phyloP scores from a whole-genome alignment of 2,113 vertebrate genomes.

The Actenoides hombroni region DNA sequence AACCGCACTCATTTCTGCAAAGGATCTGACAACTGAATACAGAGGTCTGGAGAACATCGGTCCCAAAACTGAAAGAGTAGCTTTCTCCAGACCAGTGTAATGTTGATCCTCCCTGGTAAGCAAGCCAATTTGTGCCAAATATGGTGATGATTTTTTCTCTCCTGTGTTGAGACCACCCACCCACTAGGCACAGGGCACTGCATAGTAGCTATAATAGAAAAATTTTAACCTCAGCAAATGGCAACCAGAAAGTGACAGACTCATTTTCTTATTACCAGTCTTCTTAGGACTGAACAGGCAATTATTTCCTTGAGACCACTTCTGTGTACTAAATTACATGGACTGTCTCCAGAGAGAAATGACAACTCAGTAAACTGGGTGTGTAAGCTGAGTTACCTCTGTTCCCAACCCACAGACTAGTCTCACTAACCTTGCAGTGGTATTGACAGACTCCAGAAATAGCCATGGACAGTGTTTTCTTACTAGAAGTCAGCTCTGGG shows the following conservation, averaged over 20 bases:
- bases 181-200: neutral
- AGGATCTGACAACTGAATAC: neutral
- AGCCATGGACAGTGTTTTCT: constrained; percentile 16
- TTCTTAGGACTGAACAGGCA: neutral
- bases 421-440: neutral
- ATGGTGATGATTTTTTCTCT: neutral
- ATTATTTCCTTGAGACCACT: neutral
- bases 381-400: constrained; percentile 9
- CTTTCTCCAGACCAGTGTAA: neutral
- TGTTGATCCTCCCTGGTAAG: neutral
- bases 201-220: neutral
- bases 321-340: neutral
- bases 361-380: neutral
- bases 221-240: constrained; percentile 4
- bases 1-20: neutral
- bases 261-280: neutral
- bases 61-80: neutral
- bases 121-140: neutral
- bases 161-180: neutral
- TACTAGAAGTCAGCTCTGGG: constrained; percentile 19
- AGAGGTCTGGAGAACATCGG: rapidly evolving
- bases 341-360: neutral
- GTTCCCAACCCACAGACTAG: neutral
- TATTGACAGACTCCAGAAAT: constrained; percentile 59
- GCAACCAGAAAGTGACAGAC: neutral